Base-by-base conservation (phyloP, 2,797 vertebrate species). In the Trachops cirrhosus region DNA sequence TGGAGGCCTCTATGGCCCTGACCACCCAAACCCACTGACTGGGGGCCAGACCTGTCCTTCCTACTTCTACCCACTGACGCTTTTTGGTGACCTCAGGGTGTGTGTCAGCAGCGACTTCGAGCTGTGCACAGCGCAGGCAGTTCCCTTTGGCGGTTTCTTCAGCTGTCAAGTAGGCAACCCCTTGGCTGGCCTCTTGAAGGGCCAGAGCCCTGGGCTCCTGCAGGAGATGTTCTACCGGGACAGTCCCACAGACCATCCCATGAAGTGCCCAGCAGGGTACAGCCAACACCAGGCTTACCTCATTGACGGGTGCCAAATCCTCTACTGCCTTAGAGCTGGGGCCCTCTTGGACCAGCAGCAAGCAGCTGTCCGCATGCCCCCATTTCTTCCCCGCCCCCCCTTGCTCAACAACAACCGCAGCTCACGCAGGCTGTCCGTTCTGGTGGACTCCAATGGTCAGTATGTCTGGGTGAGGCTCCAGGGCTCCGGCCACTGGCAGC, bases 101-200 rank as follows among this genome's bases (percentile, higher is more conserved):
- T 99, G 99, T n/a, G 12, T 98, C 37, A 98, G 99, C 73, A 96
- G 96, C 0, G 98, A 99, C 96, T 98, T 98, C 16, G 99, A 99
- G 97, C 6, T 85, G 12, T 98, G 93, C 5, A 90, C 96, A 88
- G 97, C 78, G 67, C 98, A 94, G 34, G 86, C 98, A 0, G 98
- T 99, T 11, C 97, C 98, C 11, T 99, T 99, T 14, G 99, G 98
- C 22, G 99, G 98, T 8, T 98, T 99, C 95, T 99, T 99, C 71
- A 99, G 98, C 97, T 99, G 98, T 82, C 80, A 98, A 59, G 96
- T 97, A 78, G 97, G 41, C 74, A 99, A 98, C 94, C 97, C 98
- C 0, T 93, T 99, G 87, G 98, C 98, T 0, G 92, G 26, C 0
- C 32, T 57, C 8, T 92, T 97, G 52, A 86, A 39, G 5, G 70